These are phyloP conservation scores for Catagonus wagneri DNA, from an alignment of 2,113 vertebrate genomes.

Conservation along the genomic window DNA sequence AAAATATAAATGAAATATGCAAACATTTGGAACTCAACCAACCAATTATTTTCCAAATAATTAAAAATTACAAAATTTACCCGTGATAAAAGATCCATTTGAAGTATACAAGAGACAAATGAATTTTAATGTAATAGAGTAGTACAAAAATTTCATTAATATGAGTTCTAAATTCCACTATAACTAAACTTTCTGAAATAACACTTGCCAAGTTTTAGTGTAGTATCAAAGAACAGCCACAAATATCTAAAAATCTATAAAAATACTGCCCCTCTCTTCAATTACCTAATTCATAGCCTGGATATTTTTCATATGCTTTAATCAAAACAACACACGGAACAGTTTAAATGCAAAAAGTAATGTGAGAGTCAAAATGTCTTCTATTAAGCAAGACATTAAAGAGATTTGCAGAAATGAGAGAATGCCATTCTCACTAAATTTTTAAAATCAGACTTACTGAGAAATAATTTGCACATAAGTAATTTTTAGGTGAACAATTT, in stretches of 20 bases:
- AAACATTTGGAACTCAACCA: not conserved
- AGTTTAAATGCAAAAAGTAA: not conserved
- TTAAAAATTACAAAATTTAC: not conserved
- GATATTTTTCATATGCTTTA: not conserved
- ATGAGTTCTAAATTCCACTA: not conserved
- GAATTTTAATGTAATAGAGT: not conserved
- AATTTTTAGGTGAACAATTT: not conserved
- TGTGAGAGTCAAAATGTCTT: not conserved
- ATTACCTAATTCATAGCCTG: not conserved
- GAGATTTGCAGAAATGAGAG: not conserved
- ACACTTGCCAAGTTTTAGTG: not conserved
- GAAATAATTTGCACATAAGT: not conserved
- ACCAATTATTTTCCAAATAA: slow-evolving; percentile 6
- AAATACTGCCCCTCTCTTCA: not conserved
- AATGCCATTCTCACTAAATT: not conserved
- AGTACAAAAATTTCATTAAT: not conserved
- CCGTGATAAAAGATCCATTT: not conserved
- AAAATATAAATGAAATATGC: not conserved
- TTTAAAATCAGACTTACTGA: not conserved
- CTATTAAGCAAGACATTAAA: not conserved
- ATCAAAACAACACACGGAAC: not conserved
- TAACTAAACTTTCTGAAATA: not conserved
- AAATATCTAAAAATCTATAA: not conserved
- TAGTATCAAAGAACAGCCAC: not conserved
- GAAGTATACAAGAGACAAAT: not conserved